Conservation (phyloP, 1,140 invertebrate genomes). For the Dufourea novaeangliae region DNA sequence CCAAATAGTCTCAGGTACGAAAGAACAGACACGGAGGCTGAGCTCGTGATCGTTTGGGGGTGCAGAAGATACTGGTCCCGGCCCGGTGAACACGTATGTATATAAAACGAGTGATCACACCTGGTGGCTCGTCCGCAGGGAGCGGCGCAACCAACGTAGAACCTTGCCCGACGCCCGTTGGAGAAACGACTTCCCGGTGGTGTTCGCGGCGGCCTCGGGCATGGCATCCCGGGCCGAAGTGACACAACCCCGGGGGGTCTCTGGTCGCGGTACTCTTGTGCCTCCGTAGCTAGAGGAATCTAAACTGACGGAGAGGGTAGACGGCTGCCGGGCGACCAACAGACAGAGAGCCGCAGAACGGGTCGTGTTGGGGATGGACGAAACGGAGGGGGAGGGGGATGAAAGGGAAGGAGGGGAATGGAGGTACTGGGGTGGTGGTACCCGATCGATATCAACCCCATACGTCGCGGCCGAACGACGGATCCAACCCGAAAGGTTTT, state of each 20-base stretch:
- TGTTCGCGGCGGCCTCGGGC: conserved; percentile 74
- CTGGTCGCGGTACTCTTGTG: conserved; percentile 52
- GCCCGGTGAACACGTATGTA: too few relatives aligned
- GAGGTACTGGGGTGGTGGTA: conserved; percentile 47
- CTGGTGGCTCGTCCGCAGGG: conserved; percentile 70
- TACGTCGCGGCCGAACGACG: conserved; percentile 44
- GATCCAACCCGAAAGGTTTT: conserved; percentile 45
- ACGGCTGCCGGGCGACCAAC: conserved; percentile 33
- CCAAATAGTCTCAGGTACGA: too few relatives aligned
- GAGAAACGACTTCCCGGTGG: conserved; percentile 75
- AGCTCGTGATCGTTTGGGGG: too few relatives aligned
- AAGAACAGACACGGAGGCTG: too few relatives aligned
- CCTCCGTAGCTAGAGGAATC: conserved; percentile 50
- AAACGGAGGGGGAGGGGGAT: not conserved
- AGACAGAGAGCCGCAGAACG: conserved; percentile 21
- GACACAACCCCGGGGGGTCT: too few relatives aligned
- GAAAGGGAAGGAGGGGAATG: conserved; percentile 10
- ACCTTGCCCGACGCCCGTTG: conserved; percentile 74
- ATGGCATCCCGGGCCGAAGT: conserved; percentile 79
- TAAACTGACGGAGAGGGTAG: conserved; percentile 50
- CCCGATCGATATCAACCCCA: conserved; percentile 75
- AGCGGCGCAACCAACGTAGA: conserved; percentile 73
- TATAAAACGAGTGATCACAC: too few relatives aligned
- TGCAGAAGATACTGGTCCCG: not conserved
- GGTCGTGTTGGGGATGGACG: conserved; percentile 8